Conservation (phyloP, 2,888 invertebrate species). For the Pandemis cinnamomeana region DNA sequence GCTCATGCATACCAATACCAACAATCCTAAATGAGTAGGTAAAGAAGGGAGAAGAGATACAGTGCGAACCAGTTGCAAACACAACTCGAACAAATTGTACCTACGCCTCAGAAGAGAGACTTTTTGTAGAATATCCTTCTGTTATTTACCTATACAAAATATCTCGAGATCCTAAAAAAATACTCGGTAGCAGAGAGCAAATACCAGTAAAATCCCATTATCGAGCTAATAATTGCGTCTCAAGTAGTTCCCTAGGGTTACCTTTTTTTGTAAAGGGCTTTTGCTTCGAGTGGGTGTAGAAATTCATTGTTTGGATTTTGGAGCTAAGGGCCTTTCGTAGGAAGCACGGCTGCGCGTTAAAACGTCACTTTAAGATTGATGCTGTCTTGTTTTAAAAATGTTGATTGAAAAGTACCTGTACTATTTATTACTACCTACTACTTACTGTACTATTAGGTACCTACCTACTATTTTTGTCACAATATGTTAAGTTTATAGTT, state of each 20-base stretch:
- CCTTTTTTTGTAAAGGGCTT: constrained; percentile 58
- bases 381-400: constrained; percentile 13
- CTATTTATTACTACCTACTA: too few species aligned
- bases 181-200: constrained; percentile 39
- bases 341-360: background rate
- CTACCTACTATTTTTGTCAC: too few species aligned
- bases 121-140: constrained; percentile 4
- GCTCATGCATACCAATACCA: too few species aligned
- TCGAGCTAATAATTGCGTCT: constrained; percentile 66
- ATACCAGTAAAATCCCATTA: constrained; percentile 58
- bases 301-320: constrained; percentile 68
- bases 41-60: too few species aligned
- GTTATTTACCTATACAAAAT: constrained; percentile 18
- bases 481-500: too few species aligned
- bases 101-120: background rate
- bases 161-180: constrained; percentile 36
- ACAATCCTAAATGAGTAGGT: too few species aligned
- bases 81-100: background rate
- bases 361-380: constrained; percentile 21
- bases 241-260: constrained; percentile 58
- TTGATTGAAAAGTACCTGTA: constrained; percentile 44
- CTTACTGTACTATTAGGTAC: too few species aligned
- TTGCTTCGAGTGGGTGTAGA: constrained; percentile 61
- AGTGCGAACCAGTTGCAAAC: too few species aligned
- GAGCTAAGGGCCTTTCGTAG: constrained; percentile 47